phyloP scores from a whole-genome alignment of 2,797 vertebrate species.

The Cottoperca gobio region DNA sequence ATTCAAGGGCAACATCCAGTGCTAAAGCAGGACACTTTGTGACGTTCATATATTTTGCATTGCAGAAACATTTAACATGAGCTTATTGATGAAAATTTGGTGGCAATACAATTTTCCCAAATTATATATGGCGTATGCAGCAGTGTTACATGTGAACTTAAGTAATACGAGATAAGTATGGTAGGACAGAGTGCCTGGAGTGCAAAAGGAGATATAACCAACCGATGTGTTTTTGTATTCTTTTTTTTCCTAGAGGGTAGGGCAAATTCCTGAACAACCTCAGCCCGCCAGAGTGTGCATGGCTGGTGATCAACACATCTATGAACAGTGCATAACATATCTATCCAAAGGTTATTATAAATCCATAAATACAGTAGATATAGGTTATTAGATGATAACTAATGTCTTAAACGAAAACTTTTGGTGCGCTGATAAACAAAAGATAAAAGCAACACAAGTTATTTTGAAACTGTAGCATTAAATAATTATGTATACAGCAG shows the following conservation, averaged over 20 bases:
- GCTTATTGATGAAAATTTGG: neutral
- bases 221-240: neutral
- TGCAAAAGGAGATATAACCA: neutral
- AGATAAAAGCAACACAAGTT: neutral
- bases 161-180: neutral
- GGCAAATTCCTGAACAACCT: neutral
- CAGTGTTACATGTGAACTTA: neutral
- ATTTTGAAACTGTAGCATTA: conserved; percentile 12
- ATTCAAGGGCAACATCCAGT: neutral
- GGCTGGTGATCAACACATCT: neutral
- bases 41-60: neutral
- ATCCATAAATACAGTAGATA: neutral
- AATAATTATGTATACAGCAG: conserved; percentile 6
- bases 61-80: neutral
- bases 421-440: neutral
- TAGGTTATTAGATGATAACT: neutral
- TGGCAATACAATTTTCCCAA: neutral
- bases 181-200: neutral
- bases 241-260: neutral
- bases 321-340: conserved; percentile 1
- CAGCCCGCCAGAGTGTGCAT: neutral
- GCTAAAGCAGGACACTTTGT: neutral
- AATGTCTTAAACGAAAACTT: conserved; percentile 15
- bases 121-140: neutral
- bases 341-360: neutral